Evolutionary conservation across 1,140 invertebrate species (phyloP), one percentile per base, ranked within the genome.

Genomic region (Aleiodes sp.): DNA sequence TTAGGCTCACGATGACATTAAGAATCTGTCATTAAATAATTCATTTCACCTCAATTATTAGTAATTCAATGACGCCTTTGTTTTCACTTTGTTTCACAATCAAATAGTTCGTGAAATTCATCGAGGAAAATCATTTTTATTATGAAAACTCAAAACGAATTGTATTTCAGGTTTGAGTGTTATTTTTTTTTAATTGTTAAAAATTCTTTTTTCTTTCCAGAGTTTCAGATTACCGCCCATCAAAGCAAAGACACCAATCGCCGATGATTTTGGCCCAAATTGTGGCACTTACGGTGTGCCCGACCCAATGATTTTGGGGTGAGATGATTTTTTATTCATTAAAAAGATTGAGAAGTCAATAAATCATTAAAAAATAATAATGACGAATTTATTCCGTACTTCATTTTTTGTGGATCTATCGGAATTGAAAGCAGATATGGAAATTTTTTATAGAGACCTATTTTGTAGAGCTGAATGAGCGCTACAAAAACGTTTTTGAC

Each of bases 221-320:
- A 89, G 88, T 86, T 89, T 89, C 62, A 87, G 84, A 63, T 82
- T 88, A 57, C 83, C 87, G 24, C 78, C 87, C 21, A n/a, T 88
- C 0, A 87, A 87, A 78, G 80, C 86, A 21, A 86, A 85, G 69
- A 79, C 86, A 28, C 80, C 82, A 29, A 70, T 80, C 68, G 74
- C 68, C 2, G 77, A 75, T 16, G 80, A 84, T 41, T 70, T 85
- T 39, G 74, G 78, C 19, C 64, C 84, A 33, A 73, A 78, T 31
- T 83, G 84, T 65, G 84, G 83, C 2, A 73, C 78, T 9, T 90
- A 88, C 75, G 89, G 87, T 21, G 70, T 90, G 39, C 80, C 87
- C 7, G 85, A 86, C 71, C 86, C 87, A 0, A 83, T 90, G 76
- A 75, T 86, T 24, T 82, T 86, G 41, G 89, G 89, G 85, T 87